Conservation (phyloP, 2,888 invertebrate genomes). For the Teleiodes luculella region DNA sequence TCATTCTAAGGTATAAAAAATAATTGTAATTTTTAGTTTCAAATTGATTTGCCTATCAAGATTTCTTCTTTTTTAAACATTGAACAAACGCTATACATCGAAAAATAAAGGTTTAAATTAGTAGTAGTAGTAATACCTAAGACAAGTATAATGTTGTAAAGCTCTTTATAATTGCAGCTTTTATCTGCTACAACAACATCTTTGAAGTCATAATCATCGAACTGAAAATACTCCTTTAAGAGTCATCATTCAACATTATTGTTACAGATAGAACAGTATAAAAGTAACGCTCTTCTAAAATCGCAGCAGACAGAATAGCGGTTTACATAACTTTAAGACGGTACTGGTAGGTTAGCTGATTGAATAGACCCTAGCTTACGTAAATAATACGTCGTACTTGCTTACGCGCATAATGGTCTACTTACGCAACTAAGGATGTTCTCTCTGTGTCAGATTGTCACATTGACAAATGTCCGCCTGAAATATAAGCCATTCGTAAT, state of each 20-base stretch:
- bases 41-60: too few species aligned
- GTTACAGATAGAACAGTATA: constrained; percentile 34
- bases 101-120: too few species aligned
- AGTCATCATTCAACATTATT: too few species aligned
- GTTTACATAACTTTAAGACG: constrained; percentile 63
- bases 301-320: constrained; percentile 35
- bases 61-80: too few species aligned
- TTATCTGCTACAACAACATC: too few species aligned
- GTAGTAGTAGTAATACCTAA: too few species aligned
- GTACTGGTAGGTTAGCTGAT: constrained; percentile 47
- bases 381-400: constrained; percentile 64
- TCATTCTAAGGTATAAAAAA: too few species aligned
- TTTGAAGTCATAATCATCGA: constrained; percentile 17
- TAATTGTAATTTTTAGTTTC: too few species aligned
- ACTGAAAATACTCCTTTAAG: constrained; percentile 39
- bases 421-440: constrained; percentile 52
- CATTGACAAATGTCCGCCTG: constrained; percentile 2
- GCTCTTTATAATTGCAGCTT: too few species aligned
- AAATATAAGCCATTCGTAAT: not conserved
- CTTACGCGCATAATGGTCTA: constrained; percentile 45
- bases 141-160: too few species aligned
- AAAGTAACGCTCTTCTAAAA: constrained; percentile 30
- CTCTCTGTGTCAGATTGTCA: constrained; percentile 25
- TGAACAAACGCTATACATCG: too few species aligned
- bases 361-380: constrained; percentile 69